Evolutionary conservation across 2,113 vertebrate genomes (phyloP), one percentile per base, ranked within the genome.

Genomic region (Candoia aspera): DNA sequence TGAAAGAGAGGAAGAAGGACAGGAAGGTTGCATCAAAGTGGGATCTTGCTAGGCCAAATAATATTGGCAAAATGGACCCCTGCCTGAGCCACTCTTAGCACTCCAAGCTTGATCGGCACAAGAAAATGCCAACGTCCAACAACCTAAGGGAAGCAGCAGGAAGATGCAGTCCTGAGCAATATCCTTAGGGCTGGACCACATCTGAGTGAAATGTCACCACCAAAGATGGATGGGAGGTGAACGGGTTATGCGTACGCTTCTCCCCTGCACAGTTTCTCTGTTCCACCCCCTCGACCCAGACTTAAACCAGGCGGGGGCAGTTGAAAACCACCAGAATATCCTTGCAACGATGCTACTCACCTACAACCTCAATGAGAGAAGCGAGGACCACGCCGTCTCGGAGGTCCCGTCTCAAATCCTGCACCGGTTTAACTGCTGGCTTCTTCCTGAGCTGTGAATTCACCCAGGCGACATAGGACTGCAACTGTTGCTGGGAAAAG

Each of bases 401-500:
- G 33, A 99, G 98, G 92, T 99, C 99, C 21, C 96, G 98, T 37
- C 99, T 97, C 94, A 99, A 97, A 95, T 99, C 98, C 91, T 97
- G 97, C 73, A 99, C 98, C 0, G 97, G 98, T 90, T 97, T 98
- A 95, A 98, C 92, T 0, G 97, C 96, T 0, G 98, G 98, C 94
- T 98, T 98, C 97, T 98, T 99, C 97, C 95, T 99, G 95, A 99
- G 97, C 96, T 99, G 99, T 29, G 98, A 97, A 29, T 99, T 99
- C 97, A 99, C 99, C 99, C 99, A 99, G 97, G 98, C 98, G 95
- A 99, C 98, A 0, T 99, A 99, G 0, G 99, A 98, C 96, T 98
- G 98, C 88, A 99, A 97, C 87, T 99, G 99, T 95, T 99, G 99
- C 99, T 99, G 97, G 88, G 91, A 97, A 89, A 97, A 87, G 6